Base-by-base conservation (phyloP, 2,797 vertebrate species). In the Microctenopoma steveboyesi region DNA sequence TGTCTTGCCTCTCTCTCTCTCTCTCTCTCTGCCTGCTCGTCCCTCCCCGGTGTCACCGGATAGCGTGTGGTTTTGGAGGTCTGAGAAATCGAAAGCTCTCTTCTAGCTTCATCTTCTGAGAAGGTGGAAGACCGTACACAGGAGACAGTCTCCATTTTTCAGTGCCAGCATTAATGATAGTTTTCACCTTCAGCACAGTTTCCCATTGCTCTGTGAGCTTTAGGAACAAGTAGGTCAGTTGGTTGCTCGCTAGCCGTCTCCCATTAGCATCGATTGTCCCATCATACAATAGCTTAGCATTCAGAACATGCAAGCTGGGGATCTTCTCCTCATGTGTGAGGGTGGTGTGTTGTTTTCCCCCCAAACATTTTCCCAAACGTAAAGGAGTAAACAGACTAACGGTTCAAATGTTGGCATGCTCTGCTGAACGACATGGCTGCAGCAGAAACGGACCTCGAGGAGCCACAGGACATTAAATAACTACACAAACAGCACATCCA, bases 1-100 rank as follows among this genome's bases (percentile, higher is more conserved):
- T 13, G 69, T 66, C 76, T 46, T 37, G 63, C 22, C 45, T 42
- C 49, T 61, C 63, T n/a, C 45, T 42, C 49, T 61, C 63, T n/a
- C 45, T 42, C 46, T 45, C 59, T 40, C 16, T 62, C 50, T 33
- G 53, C 51, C 51, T 37, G 40, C 40, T 42, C 13, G 15, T 45
- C 42, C 14, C 63, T 59, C 47, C 12, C 28, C 4, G 18, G 30
- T 52, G 53, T 53, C 54, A 72, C 4, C 16, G 45, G 59, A 74
- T 59, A 65, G 68, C 30, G 35, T 76, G 49, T 64, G n/a, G 62
- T 79, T 75, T 78, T 77, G 78, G 61, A 64, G 47, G 77, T 59
- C 46, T n/a, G 4, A 71, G 77, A 76, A 76, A 78, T 79, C 61
- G 16, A 83, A 22, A 81, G 50, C 56, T 39, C 49, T 25, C 76